phyloP scores from a whole-genome alignment of 2,888 invertebrate species.

The Dolichopus griseipennis region DNA sequence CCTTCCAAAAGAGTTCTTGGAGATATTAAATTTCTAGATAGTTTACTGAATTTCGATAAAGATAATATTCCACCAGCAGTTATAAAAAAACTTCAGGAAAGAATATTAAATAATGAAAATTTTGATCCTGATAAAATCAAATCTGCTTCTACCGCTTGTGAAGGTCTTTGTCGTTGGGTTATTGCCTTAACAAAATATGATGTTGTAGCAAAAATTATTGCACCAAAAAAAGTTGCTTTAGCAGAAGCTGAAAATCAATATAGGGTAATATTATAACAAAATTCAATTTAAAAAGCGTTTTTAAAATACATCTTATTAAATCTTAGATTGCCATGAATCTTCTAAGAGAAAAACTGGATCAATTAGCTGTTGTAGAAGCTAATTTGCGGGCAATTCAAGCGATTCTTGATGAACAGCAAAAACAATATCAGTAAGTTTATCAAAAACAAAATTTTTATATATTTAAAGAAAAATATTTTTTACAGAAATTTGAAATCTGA shows the following conservation, averaged over 20 bases:
- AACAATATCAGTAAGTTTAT: conserved; percentile 36
- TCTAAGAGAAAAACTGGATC: conserved; percentile 53
- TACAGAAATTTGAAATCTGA: conserved; percentile 53
- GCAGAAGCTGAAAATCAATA: conserved; percentile 77
- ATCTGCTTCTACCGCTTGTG: conserved; percentile 78
- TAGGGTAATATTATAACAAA: conserved; percentile 37
- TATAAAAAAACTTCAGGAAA: conserved; percentile 74
- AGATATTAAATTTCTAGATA: conserved; percentile 86
- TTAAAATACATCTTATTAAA: not conserved
- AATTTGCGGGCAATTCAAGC: conserved; percentile 54
- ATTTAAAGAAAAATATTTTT: too few relatives aligned
- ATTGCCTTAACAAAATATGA: conserved; percentile 93
- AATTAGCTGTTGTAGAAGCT: conserved; percentile 45
- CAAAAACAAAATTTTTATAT: too few relatives aligned
- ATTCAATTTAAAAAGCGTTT: not conserved
- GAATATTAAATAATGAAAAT: conserved; percentile 71
- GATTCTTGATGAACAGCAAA: conserved; percentile 52
- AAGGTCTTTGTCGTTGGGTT: conserved; percentile 90
- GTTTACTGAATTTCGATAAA: conserved; percentile 75
- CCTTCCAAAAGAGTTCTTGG: conserved; percentile 79
- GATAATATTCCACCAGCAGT: conserved; percentile 80
- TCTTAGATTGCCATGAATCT: conserved; percentile 49
- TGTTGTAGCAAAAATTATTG: conserved; percentile 81
- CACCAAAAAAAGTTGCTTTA: conserved; percentile 87
- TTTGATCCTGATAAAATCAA: conserved; percentile 89